Evolutionary conservation across 2,888 invertebrate species (phyloP).

Genomic region (Phania funesta): DNA sequence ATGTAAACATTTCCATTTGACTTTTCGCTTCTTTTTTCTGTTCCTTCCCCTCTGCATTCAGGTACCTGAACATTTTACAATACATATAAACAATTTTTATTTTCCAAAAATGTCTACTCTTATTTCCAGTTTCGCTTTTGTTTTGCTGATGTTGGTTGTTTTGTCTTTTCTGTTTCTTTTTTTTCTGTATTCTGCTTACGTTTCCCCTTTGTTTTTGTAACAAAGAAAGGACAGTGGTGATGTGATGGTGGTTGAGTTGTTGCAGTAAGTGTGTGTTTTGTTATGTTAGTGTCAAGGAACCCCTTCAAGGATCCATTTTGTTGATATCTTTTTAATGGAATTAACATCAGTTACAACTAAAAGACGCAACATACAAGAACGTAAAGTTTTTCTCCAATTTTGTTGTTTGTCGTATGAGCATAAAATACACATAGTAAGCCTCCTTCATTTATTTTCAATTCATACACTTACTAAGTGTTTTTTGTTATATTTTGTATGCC

Average conservation of each 20-base stretch:
- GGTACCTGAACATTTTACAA: slow-evolving; percentile 51
- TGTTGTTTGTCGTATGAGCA: slow-evolving; percentile 18
- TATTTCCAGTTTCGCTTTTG: slow-evolving; percentile 21
- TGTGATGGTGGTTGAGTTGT: slow-evolving; percentile 16
- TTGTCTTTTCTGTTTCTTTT: slow-evolving; percentile 12
- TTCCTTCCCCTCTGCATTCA: slow-evolving; percentile 25
- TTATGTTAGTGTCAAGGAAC: slow-evolving; percentile 73
- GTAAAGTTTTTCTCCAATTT: slow-evolving; percentile 5
- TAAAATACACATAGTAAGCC: slow-evolving; percentile 20
- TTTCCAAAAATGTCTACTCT: slow-evolving; percentile 48
- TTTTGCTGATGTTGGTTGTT: slow-evolving; percentile 25
- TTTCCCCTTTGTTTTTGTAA: slow-evolving; percentile 27
- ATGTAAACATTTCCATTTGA: slow-evolving; percentile 39
- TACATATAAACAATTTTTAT: slow-evolving; percentile 54
- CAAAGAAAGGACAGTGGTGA: slow-evolving; percentile 13
- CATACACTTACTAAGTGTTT: background rate
- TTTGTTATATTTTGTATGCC: slow-evolving; percentile 4
- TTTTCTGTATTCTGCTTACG: slow-evolving; percentile 14
- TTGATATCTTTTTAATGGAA: slow-evolving; percentile 67
- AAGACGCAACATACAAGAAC: slow-evolving; percentile 15
- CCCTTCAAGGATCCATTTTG: slow-evolving; percentile 75
- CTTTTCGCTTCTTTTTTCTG: slow-evolving; percentile 1
- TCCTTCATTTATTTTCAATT: slow-evolving; percentile 38
- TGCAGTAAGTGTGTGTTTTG: slow-evolving; percentile 44
- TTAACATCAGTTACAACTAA: slow-evolving; percentile 63